Base-by-base conservation (phyloP, 1,140 invertebrate genomes). In the Solen grandis region DNA sequence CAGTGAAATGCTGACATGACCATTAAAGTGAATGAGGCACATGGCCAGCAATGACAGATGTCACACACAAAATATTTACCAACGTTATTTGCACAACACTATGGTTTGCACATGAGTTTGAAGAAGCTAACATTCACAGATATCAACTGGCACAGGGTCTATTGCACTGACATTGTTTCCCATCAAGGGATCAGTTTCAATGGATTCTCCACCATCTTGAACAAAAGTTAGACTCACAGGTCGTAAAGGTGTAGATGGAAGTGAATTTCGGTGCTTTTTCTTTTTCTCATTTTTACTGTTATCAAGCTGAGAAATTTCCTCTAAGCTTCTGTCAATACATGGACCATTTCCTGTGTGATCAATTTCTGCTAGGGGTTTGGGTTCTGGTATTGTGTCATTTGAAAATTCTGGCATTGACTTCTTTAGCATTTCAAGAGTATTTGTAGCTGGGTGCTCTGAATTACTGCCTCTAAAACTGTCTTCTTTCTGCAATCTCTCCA, bases 311-410 rank as follows among this genome's bases (percentile, higher is more conserved):
- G 76, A 70, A 35, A 79, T 79, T 70, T 79, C 76, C 66, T 90
- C 89, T 46, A 90, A 57, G 79, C 88, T 89, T 69, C 89, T 82
- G 73, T 90, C 89, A 54, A 90, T 90, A 74, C 89, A 89, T 14
- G 87, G 89, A 36, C 80, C 84, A 82, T 81, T 88, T 41, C 82
- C 82, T 19, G 86, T 85, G 50, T 66, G 38, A 76, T 46, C 35
- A 22, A 82, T 65, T 16, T 86, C 83, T 46, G 66, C 69, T 8
- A 83, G 35, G 36, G 80, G 83, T 60, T 76, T 74, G 35, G 68
- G 76, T 16, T 55, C 69, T 33, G 84, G 84, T 22, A 82, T 69
- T 2, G 75, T 27, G 31, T 68, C 72, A 38, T 66, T 54, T 38
- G 69, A 27, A 46, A 70, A 35, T n/a, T 38, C 36, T 41, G 76